phyloP scores from a whole-genome alignment of 2,888 invertebrate species.

The Zonitis immaculata region DNA sequence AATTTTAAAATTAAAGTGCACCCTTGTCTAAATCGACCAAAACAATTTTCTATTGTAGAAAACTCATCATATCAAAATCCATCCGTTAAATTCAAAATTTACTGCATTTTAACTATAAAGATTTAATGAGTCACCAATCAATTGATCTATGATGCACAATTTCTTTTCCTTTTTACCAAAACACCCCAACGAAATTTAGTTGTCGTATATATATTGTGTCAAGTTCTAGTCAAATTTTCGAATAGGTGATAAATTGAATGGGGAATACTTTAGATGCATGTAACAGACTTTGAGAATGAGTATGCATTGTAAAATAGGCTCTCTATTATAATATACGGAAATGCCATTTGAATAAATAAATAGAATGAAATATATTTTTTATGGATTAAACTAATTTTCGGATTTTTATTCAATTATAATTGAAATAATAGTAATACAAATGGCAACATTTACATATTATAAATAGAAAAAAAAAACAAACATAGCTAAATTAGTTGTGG shows the following conservation, averaged over 20 bases:
- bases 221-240: constrained; percentile 30
- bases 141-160: not conserved
- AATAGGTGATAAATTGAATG: constrained; percentile 38
- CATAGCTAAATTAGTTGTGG: constrained; percentile 4
- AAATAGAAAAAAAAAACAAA: constrained; percentile 4
- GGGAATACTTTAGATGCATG: constrained; percentile 39
- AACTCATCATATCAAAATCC: not conserved
- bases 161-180: not conserved
- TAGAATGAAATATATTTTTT: not conserved
- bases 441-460: not conserved
- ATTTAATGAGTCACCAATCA: not conserved
- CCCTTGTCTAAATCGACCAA: not conserved
- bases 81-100: not conserved
- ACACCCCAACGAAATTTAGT: not conserved
- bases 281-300: constrained; percentile 42
- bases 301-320: constrained; percentile 45
- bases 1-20: not conserved
- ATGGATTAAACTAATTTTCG: not conserved
- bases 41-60: too few species aligned
- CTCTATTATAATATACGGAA: constrained; percentile 42
- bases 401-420: constrained; percentile 2
- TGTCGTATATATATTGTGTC: constrained; percentile 27
- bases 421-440: constrained; percentile 2
- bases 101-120: not conserved
- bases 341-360: too few species aligned